These are phyloP conservation scores for Ailurus styani DNA, from an alignment of 2,113 vertebrate species.

Conservation along the genomic window DNA sequence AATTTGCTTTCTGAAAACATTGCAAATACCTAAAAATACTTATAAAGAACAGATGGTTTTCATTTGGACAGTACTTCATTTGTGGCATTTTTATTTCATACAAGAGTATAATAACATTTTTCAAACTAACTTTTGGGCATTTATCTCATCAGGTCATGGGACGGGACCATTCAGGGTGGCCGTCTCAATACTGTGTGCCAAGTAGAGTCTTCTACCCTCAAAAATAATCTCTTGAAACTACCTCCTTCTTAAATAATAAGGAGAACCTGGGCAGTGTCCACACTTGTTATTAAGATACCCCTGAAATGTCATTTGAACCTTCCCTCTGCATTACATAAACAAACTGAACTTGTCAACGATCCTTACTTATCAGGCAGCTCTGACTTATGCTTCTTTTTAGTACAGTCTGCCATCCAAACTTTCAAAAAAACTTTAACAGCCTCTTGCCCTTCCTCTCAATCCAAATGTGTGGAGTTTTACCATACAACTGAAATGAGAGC, in stretches of 20 bases:
- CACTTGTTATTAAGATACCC: background rate
- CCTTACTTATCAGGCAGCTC: background rate
- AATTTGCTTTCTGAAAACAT: constrained; percentile 3
- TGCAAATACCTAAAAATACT: constrained; percentile 11
- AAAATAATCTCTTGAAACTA: background rate
- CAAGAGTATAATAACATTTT: background rate
- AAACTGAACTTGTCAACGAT: background rate
- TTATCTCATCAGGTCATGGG: background rate
- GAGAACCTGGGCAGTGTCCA: background rate
- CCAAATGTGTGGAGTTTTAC: background rate
- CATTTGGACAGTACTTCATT: background rate
- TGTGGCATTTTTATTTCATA: background rate
- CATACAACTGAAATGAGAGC: background rate
- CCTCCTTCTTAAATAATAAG: background rate
- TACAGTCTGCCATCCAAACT: background rate
- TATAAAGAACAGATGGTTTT: background rate
- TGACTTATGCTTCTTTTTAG: background rate
- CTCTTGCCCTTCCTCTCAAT: background rate
- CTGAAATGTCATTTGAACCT: background rate
- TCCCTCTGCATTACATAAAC: background rate
- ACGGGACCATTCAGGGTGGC: background rate
- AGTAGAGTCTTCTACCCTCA: background rate
- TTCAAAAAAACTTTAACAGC: background rate
- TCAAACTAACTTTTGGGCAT: background rate
- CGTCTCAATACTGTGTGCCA: background rate